phyloP scores from a whole-genome alignment of 2,797 vertebrate genomes.

The Prionace glauca region DNA sequence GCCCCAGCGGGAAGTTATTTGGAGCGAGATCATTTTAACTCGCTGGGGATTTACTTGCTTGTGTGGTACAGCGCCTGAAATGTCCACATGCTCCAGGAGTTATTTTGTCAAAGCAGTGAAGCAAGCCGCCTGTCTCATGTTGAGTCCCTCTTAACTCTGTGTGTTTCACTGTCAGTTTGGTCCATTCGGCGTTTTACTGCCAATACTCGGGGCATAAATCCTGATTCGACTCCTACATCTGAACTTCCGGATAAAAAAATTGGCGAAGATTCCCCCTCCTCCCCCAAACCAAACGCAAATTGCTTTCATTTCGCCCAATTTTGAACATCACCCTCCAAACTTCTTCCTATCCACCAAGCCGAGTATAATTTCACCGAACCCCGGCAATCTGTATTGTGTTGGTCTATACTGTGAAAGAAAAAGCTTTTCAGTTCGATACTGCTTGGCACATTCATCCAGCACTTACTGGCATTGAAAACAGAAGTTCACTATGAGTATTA shows the following conservation, averaged over 20 bases:
- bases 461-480: background rate
- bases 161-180: background rate
- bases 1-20: background rate
- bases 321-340: background rate
- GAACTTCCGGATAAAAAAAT: background rate
- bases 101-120: background rate
- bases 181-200: background rate
- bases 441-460: background rate
- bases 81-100: background rate
- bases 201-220: background rate
- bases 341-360: background rate
- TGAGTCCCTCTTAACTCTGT: background rate
- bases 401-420: background rate
- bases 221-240: background rate
- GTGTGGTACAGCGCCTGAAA: conserved; percentile 2
- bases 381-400: background rate
- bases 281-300: background rate
- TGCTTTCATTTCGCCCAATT: background rate
- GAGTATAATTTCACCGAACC: too few species aligned
- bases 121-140: background rate
- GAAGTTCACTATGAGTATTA: background rate
- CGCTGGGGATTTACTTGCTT: background rate
- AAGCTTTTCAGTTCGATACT: background rate
- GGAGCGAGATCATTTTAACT: conserved; percentile 3
- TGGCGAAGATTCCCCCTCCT: background rate